Evolutionary conservation across 92 coral and sea anemone species (phyloP).

Genomic region (Parazoanthus darwini): DNA sequence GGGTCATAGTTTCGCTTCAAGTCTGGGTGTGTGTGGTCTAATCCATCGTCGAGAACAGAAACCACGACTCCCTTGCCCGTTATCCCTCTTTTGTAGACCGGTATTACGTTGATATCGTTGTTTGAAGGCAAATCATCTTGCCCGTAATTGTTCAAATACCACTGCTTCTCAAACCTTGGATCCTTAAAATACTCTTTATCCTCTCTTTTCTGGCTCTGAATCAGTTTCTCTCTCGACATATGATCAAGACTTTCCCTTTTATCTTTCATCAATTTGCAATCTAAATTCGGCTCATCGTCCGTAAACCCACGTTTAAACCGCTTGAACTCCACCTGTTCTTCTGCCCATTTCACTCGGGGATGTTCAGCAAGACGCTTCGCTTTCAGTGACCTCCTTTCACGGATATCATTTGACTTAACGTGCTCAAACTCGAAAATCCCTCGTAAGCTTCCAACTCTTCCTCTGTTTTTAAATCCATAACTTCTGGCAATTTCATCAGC

Average conservation of each 20-base stretch:
- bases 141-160: slow-evolving; percentile 86
- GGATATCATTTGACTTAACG: slow-evolving; percentile 48
- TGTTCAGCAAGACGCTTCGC: slow-evolving; percentile 73
- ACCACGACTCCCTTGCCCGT: slow-evolving; percentile 20
- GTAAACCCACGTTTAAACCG: slow-evolving; percentile 73
- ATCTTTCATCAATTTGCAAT: slow-evolving; percentile 47
- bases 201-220: slow-evolving; percentile 17
- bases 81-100: slow-evolving; percentile 70
- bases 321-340: slow-evolving; percentile 68
- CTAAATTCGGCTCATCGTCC: not conserved
- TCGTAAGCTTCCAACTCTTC: slow-evolving; percentile 73
- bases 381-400: slow-evolving; percentile 49
- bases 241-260: slow-evolving; percentile 59
- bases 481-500: slow-evolving; percentile 81
- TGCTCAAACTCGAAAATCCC: slow-evolving; percentile 76
- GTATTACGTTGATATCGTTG: slow-evolving; percentile 76
- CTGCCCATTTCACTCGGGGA: slow-evolving; percentile 86
- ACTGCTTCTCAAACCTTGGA: slow-evolving; percentile 67
- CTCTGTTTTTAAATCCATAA: slow-evolving; percentile 76
- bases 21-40: slow-evolving; percentile 70
- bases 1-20: slow-evolving; percentile 66
- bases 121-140: slow-evolving; percentile 63
- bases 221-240: not conserved
- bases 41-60: slow-evolving; percentile 55
- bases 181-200: slow-evolving; percentile 68